Percentiles rank a stretch among this genome's conserved stretches.
Conservation (phyloP, 2,797 vertebrate species). For the Pelochelys cantorii region DNA sequence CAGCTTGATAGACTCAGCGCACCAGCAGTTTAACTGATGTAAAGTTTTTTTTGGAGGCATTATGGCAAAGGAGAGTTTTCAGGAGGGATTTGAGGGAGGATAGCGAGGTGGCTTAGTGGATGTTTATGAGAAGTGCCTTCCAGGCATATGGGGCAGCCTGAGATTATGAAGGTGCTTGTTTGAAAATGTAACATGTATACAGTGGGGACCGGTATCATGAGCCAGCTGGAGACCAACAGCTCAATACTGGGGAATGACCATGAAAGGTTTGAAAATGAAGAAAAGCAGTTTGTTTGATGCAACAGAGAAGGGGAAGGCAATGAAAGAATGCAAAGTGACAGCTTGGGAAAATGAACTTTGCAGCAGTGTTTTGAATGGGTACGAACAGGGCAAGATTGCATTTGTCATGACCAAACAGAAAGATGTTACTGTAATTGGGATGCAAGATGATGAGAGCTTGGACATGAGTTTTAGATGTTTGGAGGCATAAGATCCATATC, state of each 20-base stretch:
- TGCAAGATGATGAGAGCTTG: neutral
- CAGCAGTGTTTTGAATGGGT: neutral
- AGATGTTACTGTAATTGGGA: neutral
- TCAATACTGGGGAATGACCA: neutral
- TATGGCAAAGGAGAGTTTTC: neutral
- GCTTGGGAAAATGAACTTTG: neutral
- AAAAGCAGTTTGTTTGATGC: neutral
- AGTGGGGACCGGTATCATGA: neutral
- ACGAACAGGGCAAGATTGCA: neutral
- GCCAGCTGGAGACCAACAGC: neutral
- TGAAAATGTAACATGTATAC: neutral
- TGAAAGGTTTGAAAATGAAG: neutral
- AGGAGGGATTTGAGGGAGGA: neutral
- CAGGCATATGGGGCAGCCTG: neutral
- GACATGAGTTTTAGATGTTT: neutral
- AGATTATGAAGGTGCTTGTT: neutral
- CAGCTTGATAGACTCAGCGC: neutral
- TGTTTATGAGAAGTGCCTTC: neutral
- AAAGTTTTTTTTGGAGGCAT: neutral
- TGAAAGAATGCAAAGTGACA: neutral
- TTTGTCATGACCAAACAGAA: neutral
- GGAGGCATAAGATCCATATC: neutral
- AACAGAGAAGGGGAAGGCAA: neutral
- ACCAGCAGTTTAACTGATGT: neutral
- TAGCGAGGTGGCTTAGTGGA: neutral